Conservation (phyloP, 2,888 invertebrate genomes). For the Nycteola revayana region DNA sequence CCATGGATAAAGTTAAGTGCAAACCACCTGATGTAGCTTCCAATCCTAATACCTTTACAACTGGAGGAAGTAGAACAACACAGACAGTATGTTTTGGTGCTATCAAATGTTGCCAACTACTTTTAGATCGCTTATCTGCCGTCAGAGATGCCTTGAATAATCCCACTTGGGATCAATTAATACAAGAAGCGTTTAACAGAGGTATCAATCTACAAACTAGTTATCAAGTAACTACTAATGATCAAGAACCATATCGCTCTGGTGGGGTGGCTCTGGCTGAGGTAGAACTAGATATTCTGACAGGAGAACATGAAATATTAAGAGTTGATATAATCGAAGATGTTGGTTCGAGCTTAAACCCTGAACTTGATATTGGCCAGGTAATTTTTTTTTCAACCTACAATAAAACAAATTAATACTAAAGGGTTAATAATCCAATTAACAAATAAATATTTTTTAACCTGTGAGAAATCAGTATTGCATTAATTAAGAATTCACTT, state of each 20-base stretch:
- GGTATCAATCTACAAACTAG: conserved; percentile 61
- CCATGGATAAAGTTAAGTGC: conserved; percentile 84
- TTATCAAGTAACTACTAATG: conserved; percentile 48
- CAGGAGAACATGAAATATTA: conserved; percentile 84
- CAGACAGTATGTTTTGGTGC: conserved; percentile 48
- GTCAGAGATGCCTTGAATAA: conserved; percentile 62
- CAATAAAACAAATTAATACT: too few relatives aligned
- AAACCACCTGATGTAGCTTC: conserved; percentile 83
- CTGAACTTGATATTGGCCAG: conserved; percentile 86
- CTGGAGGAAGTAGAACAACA: conserved; percentile 84
- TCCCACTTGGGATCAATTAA: conserved; percentile 76
- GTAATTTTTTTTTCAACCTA: too few relatives aligned
- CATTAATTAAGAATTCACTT: too few relatives aligned
- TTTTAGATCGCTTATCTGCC: conserved; percentile 69
- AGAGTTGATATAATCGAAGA: conserved; percentile 86
- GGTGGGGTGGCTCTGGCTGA: conserved; percentile 84
- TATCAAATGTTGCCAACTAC: conserved; percentile 74
- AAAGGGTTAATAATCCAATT: too few relatives aligned
- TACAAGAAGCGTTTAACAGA: conserved; percentile 65
- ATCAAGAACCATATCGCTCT: conserved; percentile 50
- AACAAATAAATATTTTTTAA: too few relatives aligned
- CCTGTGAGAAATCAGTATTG: too few relatives aligned
- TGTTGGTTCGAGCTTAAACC: conserved; percentile 85
- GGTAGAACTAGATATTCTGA: conserved; percentile 88
- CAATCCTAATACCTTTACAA: conserved; percentile 83